Percentiles rank a stretch among this genome's conserved stretches.
These are phyloP conservation scores for Lagocephalus sceleratus DNA, from an alignment of 2,797 vertebrate species.

Conservation along the genomic window DNA sequence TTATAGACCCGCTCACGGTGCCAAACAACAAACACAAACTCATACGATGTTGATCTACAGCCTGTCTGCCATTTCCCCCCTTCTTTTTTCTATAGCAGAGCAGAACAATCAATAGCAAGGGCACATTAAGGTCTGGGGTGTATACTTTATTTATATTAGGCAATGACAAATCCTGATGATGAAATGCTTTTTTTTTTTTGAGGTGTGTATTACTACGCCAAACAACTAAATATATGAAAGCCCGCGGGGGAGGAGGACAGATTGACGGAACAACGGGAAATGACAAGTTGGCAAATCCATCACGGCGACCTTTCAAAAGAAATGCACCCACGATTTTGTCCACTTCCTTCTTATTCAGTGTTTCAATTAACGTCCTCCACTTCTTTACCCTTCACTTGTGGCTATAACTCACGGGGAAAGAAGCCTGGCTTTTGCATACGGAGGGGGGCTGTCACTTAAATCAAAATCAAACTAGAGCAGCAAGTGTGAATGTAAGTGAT, in stretches of 20 bases:
- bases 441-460: constrained; percentile 53
- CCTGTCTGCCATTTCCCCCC: constrained; percentile 47
- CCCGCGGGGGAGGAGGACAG: constrained; percentile 50
- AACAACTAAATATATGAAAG: constrained; percentile 68
- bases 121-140: constrained; percentile 73
- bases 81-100: constrained; percentile 39
- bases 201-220: constrained; percentile 56
- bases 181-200: constrained; percentile 53
- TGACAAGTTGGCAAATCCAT: constrained; percentile 72
- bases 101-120: constrained; percentile 76
- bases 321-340: constrained; percentile 65
- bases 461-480: constrained; percentile 44
- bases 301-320: constrained; percentile 70
- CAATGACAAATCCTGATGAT: constrained; percentile 76
- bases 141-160: constrained; percentile 77
- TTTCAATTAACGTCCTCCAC: constrained; percentile 68
- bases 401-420: constrained; percentile 67
- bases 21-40: constrained; percentile 71
- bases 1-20: constrained; percentile 63
- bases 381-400: constrained; percentile 39
- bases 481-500: constrained; percentile 22
- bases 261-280: constrained; percentile 68
- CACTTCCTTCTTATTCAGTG: constrained; percentile 72
- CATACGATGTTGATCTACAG: constrained; percentile 68
- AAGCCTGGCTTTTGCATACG: constrained; percentile 46